Conservation (phyloP, 2,797 vertebrate species). For the Acanthis flammea region DNA sequence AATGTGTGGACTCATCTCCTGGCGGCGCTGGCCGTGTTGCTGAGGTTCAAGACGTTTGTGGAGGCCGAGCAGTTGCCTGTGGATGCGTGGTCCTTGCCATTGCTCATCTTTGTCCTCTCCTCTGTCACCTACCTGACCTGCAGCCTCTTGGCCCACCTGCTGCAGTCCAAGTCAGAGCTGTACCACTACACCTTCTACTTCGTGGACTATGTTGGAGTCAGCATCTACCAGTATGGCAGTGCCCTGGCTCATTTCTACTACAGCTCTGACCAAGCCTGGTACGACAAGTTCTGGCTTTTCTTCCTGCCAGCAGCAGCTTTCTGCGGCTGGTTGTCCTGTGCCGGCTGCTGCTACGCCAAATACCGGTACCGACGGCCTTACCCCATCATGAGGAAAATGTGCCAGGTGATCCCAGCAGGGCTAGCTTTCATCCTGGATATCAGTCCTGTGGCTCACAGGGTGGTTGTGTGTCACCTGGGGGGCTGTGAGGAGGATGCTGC, state of each 20-base stretch:
- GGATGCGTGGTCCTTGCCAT: slow-evolving; percentile 76
- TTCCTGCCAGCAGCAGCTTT: slow-evolving; percentile 86
- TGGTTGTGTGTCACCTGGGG: slow-evolving; percentile 76
- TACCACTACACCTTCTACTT: slow-evolving; percentile 92
- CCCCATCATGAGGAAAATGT: slow-evolving; percentile 85
- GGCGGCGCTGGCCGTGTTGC: slow-evolving; percentile 78
- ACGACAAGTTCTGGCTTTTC: slow-evolving; percentile 78
- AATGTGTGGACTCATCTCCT: slow-evolving; percentile 93
- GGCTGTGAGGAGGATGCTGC: slow-evolving; percentile 82
- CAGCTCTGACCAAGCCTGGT: slow-evolving; percentile 84
- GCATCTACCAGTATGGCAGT: slow-evolving; percentile 89
- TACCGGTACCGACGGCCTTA: slow-evolving; percentile 85
- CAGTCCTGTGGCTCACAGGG: slow-evolving; percentile 85
- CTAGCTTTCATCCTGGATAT: slow-evolving; percentile 86
- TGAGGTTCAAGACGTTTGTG: slow-evolving; percentile 82
- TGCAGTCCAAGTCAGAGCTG: slow-evolving; percentile 89
- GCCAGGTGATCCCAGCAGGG: slow-evolving; percentile 85
- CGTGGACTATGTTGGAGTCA: slow-evolving; percentile 90
- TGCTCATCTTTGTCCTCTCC: slow-evolving; percentile 83
- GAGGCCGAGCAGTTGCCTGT: slow-evolving; percentile 71
- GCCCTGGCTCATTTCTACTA: slow-evolving; percentile 90
- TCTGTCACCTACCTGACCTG: slow-evolving; percentile 83
- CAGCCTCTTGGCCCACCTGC: slow-evolving; percentile 87
- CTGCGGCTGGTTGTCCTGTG: slow-evolving; percentile 88
- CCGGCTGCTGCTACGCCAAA: slow-evolving; percentile 89